Evolutionary conservation across 2,888 invertebrate species (phyloP), one percentile per base, ranked within the genome.

Genomic region (Bugula neritina): DNA sequence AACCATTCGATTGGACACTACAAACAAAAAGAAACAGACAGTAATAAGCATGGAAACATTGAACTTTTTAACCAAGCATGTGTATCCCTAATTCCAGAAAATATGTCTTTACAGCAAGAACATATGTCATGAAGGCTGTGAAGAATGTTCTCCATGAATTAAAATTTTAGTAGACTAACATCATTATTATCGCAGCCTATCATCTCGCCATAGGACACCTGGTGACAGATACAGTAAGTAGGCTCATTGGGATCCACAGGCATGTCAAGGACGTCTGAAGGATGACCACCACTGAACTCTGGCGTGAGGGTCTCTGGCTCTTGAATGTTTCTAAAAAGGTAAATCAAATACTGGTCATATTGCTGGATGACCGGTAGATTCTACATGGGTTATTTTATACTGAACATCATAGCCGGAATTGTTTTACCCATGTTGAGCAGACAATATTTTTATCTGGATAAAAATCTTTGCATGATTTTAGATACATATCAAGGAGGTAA

Each of bases 151-250:
- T 17, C 10, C 43, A 43, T 43, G 43, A 43, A 10, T 43, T 10
- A 43, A 52, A 13, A 52, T 52, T 13, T 23, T 55, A 23, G n/a
- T 31, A 23, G 23, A 80, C 82, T 80, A 74, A 84, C 84, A 76
- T 84, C 83, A 1, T 77, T 79, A 74, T 95, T 95, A 85, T 96
- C 95, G 87, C 95, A 96, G 75, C 92, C 93, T 81, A 96, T 94
- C 95, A 96, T 96, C 87, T 95, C 93, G 72, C 95, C 95, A 79
- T 94, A 95, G 1, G 94, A 94, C 88, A 85, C 85, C 74, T 98
- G 97, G 85, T 97, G 95, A 81, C 98, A 99, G 54, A 96, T 87
- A 84, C 97, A 99, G 83, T 99, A 99, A 0, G 96, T 97, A 0
- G 98, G 98, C 83, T 99, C 98, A 82, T 98, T 98, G 0, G 98